Percentiles rank a stretch among this genome's conserved stretches.
phyloP scores from a whole-genome alignment of 2,888 invertebrate genomes.

The Ochropleura plecta region DNA sequence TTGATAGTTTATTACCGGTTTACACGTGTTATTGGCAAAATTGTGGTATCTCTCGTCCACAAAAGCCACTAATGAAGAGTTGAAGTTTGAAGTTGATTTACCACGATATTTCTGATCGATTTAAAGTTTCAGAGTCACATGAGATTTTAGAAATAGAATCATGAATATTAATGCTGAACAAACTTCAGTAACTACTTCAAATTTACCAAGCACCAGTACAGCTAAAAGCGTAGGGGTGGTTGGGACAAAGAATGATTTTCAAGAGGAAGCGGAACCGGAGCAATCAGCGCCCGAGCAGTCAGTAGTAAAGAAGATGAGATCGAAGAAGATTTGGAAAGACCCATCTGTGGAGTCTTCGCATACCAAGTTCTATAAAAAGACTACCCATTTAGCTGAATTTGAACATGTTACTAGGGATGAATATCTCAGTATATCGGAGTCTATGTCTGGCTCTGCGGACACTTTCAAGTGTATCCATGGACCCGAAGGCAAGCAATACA shows the following conservation, averaged over 20 bases:
- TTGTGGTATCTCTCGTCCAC: too few relatives aligned
- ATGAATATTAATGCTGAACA: conserved; percentile 12
- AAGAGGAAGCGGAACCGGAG: background rate
- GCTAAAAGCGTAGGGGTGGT: too few relatives aligned
- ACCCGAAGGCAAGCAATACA: conserved; percentile 74
- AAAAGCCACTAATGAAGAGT: too few relatives aligned
- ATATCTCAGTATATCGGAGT: conserved; percentile 73
- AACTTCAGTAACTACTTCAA: background rate
- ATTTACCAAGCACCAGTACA: background rate
- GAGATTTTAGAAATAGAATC: background rate
- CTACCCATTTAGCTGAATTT: conserved; percentile 58
- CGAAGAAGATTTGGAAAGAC: conserved; percentile 60
- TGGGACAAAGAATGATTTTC: background rate
- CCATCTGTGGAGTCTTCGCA: conserved; percentile 71
- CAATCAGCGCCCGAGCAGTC: background rate
- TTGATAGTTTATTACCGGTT: too few relatives aligned
- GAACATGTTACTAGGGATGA: conserved; percentile 73
- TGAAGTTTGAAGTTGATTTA: background rate
- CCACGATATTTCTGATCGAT: background rate
- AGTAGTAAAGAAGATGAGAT: background rate
- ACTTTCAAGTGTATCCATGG: conserved; percentile 79
- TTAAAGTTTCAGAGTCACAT: conserved; percentile 2
- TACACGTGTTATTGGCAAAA: too few relatives aligned
- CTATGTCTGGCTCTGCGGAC: conserved; percentile 77
- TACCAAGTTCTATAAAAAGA: conserved; percentile 76